phyloP scores from a whole-genome alignment of 2,797 vertebrate genomes.

The Acanthurus leucopareius region DNA sequence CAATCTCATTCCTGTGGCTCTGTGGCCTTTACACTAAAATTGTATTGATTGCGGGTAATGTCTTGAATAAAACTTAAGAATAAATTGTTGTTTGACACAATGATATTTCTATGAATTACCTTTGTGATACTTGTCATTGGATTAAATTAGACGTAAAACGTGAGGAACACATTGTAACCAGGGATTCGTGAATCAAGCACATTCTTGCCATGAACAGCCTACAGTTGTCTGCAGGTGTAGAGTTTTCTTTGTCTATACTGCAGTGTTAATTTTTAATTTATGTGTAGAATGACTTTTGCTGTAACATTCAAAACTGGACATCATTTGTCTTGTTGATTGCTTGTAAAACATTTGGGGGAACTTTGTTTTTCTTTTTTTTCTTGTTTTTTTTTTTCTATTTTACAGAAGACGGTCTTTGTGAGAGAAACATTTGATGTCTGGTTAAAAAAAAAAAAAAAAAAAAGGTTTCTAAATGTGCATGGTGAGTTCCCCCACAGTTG shows the following conservation, averaged over 20 bases:
- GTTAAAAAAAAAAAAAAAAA: background rate
- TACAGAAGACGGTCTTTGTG: slow-evolving; percentile 20
- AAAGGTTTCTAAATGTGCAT: slow-evolving; percentile 50
- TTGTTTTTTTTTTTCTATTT: background rate
- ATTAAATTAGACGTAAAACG: slow-evolving; percentile 34
- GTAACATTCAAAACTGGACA: slow-evolving; percentile 38
- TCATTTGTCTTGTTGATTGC: slow-evolving; percentile 30
- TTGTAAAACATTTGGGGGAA: slow-evolving; percentile 27
- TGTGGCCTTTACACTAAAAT: slow-evolving; percentile 70
- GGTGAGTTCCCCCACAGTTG: slow-evolving; percentile 26
- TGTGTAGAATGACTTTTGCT: slow-evolving; percentile 42
- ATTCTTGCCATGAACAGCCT: slow-evolving; percentile 50
- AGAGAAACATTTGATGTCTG: slow-evolving; percentile 24
- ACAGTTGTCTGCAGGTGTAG: slow-evolving; percentile 44
- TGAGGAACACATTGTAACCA: slow-evolving; percentile 33
- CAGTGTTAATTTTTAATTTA: slow-evolving; percentile 53
- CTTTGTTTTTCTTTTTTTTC: background rate
- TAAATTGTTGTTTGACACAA: slow-evolving; percentile 67
- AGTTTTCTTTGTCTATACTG: slow-evolving; percentile 34
- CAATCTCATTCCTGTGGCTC: slow-evolving; percentile 74
- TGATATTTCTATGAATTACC: slow-evolving; percentile 67
- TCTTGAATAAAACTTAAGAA: slow-evolving; percentile 58
- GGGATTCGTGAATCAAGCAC: slow-evolving; percentile 59
- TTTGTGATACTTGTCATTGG: slow-evolving; percentile 74
- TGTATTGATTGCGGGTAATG: slow-evolving; percentile 66